A percentile compares a stretch with the other conserved stretches of the same genome.
Evolutionary conservation across 2,888 invertebrate genomes (phyloP).

Genomic region (Diplolepis rosae): DNA sequence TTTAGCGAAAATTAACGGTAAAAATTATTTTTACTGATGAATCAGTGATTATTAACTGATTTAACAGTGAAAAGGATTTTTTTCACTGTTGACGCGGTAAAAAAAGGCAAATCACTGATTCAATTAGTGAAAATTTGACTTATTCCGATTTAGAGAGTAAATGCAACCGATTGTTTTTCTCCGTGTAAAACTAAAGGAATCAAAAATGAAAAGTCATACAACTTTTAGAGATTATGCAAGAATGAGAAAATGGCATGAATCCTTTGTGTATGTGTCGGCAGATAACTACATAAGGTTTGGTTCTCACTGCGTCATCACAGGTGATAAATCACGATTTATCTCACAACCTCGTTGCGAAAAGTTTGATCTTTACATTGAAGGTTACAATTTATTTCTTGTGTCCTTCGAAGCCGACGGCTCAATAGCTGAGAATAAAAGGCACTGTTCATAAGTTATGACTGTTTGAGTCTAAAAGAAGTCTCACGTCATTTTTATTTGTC

Average conservation of each 20-base stretch:
- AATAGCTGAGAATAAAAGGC: slow-evolving; percentile 39
- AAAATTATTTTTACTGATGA: too few relatives aligned
- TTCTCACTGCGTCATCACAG: slow-evolving; percentile 35
- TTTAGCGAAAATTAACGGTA: too few relatives aligned
- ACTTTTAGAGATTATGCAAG: neutral
- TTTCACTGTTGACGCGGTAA: too few relatives aligned
- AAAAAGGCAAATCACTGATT: too few relatives aligned
- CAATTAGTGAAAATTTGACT: too few relatives aligned
- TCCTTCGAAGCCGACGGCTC: slow-evolving; percentile 37
- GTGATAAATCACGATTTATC: slow-evolving; percentile 43
- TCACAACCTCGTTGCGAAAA: slow-evolving; percentile 38
- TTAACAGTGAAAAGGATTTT: too few relatives aligned
- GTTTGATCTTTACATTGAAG: neutral
- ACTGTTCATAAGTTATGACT: slow-evolving; percentile 21
- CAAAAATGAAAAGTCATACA: neutral
- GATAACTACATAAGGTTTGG: neutral
- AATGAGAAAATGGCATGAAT: neutral
- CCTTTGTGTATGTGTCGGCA: neutral
- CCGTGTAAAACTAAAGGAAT: too few relatives aligned
- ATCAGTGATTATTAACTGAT: too few relatives aligned
- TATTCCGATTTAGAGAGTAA: too few relatives aligned
- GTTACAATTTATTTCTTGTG: slow-evolving; percentile 31
- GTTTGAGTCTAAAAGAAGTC: too few relatives aligned
- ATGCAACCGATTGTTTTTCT: too few relatives aligned
- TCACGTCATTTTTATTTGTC: neutral